phyloP scores from a whole-genome alignment of 2,797 vertebrate genomes.

The Muscicapa comitata region DNA sequence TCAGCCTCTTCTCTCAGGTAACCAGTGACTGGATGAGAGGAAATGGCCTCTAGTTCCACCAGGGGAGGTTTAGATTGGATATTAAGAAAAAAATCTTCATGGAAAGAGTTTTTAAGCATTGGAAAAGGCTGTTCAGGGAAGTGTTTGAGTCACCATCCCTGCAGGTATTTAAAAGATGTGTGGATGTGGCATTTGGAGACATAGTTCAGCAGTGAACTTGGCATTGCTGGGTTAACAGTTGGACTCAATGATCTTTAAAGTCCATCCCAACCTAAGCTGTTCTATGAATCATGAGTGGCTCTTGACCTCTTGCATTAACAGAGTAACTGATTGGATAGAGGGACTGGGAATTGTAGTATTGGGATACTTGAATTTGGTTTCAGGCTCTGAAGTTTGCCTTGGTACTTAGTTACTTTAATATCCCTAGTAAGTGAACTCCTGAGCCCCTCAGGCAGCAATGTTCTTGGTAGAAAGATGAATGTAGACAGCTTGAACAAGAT shows the following conservation, averaged over 20 bases:
- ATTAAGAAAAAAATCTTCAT: not conserved
- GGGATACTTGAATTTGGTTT: not conserved
- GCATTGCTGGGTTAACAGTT: not conserved
- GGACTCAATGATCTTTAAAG: not conserved
- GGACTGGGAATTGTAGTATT: not conserved
- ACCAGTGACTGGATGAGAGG: not conserved
- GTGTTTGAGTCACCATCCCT: not conserved
- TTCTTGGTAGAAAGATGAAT: not conserved
- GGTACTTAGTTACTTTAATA: not conserved
- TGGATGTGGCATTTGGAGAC: not conserved
- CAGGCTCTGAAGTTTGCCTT: not conserved
- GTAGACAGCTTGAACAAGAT: not conserved
- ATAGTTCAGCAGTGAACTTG: not conserved
- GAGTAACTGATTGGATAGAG: not conserved
- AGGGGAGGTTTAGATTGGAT: not conserved
- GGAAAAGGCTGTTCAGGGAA: not conserved
- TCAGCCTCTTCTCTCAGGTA: not conserved
- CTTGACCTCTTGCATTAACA: not conserved
- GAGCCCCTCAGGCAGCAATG: not conserved
- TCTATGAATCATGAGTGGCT: not conserved
- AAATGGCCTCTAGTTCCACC: not conserved
- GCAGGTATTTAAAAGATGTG: not conserved
- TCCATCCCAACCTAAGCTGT: not conserved
- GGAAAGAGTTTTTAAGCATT: not conserved
- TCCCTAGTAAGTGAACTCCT: not conserved